Conservation (phyloP, 2,113 vertebrate genomes). For the Drymodes brunneopygia region DNA sequence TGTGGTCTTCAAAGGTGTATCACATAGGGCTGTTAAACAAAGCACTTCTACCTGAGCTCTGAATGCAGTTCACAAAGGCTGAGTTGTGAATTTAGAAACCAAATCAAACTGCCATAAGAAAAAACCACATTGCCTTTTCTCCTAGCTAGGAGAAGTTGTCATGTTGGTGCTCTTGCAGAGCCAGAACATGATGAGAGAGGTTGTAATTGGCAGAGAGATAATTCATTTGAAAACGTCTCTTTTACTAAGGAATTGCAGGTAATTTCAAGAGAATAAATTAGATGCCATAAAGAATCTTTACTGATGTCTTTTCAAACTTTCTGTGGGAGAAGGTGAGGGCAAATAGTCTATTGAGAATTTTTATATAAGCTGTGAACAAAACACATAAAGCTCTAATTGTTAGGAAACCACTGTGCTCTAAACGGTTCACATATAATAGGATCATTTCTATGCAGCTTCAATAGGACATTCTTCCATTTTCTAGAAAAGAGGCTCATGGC, state of each 20-base stretch:
- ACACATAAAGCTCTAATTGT: slow-evolving; percentile 57
- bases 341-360: slow-evolving; percentile 50
- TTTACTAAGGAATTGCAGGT: slow-evolving; percentile 45
- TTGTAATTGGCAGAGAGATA: slow-evolving; percentile 16
- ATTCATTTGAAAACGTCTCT: slow-evolving; percentile 22
- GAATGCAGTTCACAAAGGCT: neutral
- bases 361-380: slow-evolving; percentile 58
- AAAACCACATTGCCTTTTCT: neutral
- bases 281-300: slow-evolving; percentile 43
- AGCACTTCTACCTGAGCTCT: neutral
- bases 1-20: neutral
- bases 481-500: neutral
- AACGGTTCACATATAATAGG: slow-evolving; percentile 35
- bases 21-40: neutral
- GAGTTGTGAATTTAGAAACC: neutral
- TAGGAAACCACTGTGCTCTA: slow-evolving; percentile 39
- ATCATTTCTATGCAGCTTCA: slow-evolving; percentile 55
- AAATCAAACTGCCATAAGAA: neutral
- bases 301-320: slow-evolving; percentile 42
- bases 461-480: neutral
- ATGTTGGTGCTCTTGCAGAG: neutral
- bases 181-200: neutral
- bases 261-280: slow-evolving; percentile 54
- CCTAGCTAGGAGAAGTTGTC: neutral
- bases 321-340: slow-evolving; percentile 25